phyloP scores from a whole-genome alignment of 2,113 vertebrate genomes.

The Pyrgilauda ruficollis region DNA sequence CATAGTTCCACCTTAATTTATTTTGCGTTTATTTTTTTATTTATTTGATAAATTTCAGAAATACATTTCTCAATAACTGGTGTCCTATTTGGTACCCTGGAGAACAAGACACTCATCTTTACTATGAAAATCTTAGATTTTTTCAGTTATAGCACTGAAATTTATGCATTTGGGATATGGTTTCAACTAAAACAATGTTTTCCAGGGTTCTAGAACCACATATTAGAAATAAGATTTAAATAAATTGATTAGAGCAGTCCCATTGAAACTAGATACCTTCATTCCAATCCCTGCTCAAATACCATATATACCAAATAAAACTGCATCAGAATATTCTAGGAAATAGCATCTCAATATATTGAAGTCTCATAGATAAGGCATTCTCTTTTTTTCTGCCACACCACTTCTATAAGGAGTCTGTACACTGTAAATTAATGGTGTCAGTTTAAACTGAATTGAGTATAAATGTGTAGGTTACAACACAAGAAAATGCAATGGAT shows the following conservation, averaged over 20 bases:
- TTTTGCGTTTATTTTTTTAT: background rate
- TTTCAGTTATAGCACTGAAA: background rate
- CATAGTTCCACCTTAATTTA: background rate
- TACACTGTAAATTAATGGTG: background rate
- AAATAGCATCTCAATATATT: fast-evolving
- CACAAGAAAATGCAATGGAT: background rate
- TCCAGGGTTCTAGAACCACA: background rate
- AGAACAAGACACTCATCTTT: background rate
- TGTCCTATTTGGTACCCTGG: background rate
- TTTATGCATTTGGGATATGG: background rate
- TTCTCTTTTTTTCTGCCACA: background rate
- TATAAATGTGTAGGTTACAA: background rate
- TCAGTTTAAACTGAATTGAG: background rate
- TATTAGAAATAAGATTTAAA: background rate
- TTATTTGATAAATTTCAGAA: background rate
- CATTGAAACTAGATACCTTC: background rate
- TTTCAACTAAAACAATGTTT: background rate
- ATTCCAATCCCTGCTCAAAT: background rate
- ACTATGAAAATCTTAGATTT: background rate
- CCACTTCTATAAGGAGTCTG: background rate
- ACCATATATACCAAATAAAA: background rate
- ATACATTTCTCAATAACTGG: background rate
- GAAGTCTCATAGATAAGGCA: background rate
- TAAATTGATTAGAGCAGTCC: background rate
- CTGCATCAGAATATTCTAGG: background rate